These are phyloP conservation scores for Toxostoma redivivum DNA, from an alignment of 2,113 vertebrate genomes.

Conservation along the genomic window DNA sequence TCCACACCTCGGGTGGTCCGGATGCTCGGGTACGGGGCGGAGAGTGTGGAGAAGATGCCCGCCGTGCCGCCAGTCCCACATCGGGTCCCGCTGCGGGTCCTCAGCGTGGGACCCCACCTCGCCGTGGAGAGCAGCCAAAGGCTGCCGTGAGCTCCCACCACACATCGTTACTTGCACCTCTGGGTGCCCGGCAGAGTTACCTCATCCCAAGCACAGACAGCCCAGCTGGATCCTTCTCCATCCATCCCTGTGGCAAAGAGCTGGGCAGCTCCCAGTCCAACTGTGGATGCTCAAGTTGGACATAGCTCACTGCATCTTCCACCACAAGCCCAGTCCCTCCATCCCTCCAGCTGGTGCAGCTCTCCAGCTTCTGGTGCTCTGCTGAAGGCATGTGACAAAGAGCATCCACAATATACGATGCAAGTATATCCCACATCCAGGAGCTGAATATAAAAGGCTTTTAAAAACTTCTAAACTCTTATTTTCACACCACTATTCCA, in stretches of 20 bases:
- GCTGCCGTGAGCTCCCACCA: background rate
- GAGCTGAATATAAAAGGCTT: background rate
- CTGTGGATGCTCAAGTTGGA: background rate
- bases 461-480: background rate
- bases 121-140: accelerated
- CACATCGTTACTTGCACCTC: accelerated
- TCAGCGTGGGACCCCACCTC: background rate
- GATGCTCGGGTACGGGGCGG: too few relatives aligned
- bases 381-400: background rate
- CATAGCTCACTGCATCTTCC: background rate
- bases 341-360: background rate
- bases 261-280: background rate
- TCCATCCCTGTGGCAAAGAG: background rate
- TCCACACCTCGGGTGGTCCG: too few relatives aligned
- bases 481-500: background rate
- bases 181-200: background rate
- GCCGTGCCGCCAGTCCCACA: background rate
- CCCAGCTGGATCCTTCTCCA: background rate
- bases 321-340: background rate
- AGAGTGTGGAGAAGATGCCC: background rate
- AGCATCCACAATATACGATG: accelerated
- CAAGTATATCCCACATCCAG: background rate
- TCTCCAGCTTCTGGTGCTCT: background rate
- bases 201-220: background rate
- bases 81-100: background rate